Conservation (phyloP, 1,140 invertebrate genomes). For the Bombus fervidus region DNA sequence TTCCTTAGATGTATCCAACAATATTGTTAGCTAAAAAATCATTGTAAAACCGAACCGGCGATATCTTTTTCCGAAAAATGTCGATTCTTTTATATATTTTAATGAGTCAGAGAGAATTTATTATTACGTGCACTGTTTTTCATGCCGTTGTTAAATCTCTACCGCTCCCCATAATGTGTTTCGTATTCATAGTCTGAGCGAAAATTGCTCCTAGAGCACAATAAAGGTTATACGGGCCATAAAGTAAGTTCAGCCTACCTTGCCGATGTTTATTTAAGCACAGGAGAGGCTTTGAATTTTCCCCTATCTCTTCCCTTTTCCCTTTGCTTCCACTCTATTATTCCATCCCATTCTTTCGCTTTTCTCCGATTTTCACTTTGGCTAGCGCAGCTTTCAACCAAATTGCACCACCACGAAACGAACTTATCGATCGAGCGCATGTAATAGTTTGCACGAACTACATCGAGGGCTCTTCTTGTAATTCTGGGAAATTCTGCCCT, state of each 20-base stretch:
- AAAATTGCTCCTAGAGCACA: slow-evolving; percentile 76
- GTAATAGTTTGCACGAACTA: background rate
- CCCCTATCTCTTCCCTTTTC: background rate
- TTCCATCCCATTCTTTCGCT: background rate
- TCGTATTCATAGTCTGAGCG: slow-evolving; percentile 78
- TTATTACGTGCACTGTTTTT: slow-evolving; percentile 48
- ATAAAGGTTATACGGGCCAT: slow-evolving; percentile 76
- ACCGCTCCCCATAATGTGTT: slow-evolving; percentile 65
- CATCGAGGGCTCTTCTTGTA: slow-evolving; percentile 28
- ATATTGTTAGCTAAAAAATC: too few species aligned
- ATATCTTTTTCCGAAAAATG: background rate
- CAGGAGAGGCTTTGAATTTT: slow-evolving; percentile 29
- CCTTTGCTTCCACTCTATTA: background rate
- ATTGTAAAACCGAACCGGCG: background rate
- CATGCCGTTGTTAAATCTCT: slow-evolving; percentile 73
- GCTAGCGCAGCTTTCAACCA: background rate
- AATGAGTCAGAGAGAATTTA: slow-evolving; percentile 61
- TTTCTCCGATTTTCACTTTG: background rate
- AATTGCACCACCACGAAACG: background rate
- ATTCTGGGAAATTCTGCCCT: slow-evolving; percentile 47
- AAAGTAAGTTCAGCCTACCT: slow-evolving; percentile 72
- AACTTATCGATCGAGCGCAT: slow-evolving; percentile 32
- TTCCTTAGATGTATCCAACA: too few species aligned
- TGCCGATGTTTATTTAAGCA: slow-evolving; percentile 74
- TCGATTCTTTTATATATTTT: slow-evolving; percentile 56